phyloP scores from a whole-genome alignment of 2,113 vertebrate species.

The Natator depressus region DNA sequence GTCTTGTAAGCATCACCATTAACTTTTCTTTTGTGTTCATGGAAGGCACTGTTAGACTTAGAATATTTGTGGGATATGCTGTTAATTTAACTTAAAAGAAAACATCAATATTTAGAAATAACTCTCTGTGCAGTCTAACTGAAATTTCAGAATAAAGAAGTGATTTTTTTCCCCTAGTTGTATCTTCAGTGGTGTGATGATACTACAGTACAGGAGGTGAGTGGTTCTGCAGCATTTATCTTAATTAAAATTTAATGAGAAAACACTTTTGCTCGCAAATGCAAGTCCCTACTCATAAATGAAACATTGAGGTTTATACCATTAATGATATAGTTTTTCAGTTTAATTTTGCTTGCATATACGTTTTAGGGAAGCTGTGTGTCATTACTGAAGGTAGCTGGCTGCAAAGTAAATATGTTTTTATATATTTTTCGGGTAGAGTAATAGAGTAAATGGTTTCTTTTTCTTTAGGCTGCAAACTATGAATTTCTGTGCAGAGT shows the following conservation, averaged over 20 bases:
- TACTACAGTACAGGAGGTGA: slow-evolving; percentile 91
- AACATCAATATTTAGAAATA: slow-evolving; percentile 53
- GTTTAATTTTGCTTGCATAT: slow-evolving; percentile 82
- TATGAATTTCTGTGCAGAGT: neutral
- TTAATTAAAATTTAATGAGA: slow-evolving; percentile 97
- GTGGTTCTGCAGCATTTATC: slow-evolving; percentile 89
- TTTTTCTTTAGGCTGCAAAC: slow-evolving; percentile 54
- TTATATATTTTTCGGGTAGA: slow-evolving; percentile 64
- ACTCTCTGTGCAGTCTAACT: slow-evolving; percentile 55
- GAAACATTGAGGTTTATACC: slow-evolving; percentile 89
- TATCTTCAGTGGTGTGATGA: slow-evolving; percentile 99
- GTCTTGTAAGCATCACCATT: neutral
- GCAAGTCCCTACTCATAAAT: slow-evolving; percentile 92
- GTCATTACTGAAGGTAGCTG: slow-evolving; percentile 78
- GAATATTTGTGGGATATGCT: slow-evolving; percentile 3
- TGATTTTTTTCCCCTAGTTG: slow-evolving; percentile 77
- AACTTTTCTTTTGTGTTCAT: neutral
- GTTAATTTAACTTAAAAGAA: slow-evolving; percentile 39
- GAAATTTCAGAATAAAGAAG: slow-evolving; percentile 71
- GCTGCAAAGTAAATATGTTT: slow-evolving; percentile 63
- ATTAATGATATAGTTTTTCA: slow-evolving; percentile 85
- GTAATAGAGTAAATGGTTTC: slow-evolving; percentile 63
- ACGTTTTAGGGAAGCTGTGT: slow-evolving; percentile 77
- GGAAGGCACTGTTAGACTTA: neutral
- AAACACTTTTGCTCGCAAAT: slow-evolving; percentile 88